A percentile compares a stretch with the other conserved stretches of the same genome.
Evolutionary conservation across 2,888 invertebrate species (phyloP).

Genomic region (Linnaemya vulpina): DNA sequence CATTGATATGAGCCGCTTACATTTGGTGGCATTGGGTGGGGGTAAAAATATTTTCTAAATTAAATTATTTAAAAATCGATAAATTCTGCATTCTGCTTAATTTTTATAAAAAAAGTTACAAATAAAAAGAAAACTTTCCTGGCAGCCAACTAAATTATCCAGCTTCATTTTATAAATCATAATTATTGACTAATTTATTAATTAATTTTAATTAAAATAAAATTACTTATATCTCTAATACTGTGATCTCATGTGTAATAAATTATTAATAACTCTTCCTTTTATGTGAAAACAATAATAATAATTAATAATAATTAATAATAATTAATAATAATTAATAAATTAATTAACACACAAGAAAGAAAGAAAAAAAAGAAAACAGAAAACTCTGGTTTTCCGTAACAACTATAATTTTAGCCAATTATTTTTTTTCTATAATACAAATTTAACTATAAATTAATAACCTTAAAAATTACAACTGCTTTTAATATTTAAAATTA

Average conservation of each 20-base stretch:
- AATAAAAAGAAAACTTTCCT: not conserved
- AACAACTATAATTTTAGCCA: slow-evolving; percentile 63
- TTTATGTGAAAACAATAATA: slow-evolving; percentile 56
- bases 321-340: slow-evolving; percentile 50
- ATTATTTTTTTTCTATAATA: slow-evolving; percentile 58
- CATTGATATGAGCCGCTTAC: no score
- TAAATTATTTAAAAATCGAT: no score
- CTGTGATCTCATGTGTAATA: slow-evolving; percentile 84
- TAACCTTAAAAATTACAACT: slow-evolving; percentile 48
- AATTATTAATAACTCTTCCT: slow-evolving; percentile 75
- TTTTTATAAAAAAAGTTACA: not conserved
- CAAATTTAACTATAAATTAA: slow-evolving; percentile 50
- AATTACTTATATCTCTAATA: slow-evolving; percentile 83
- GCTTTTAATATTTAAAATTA: slow-evolving; percentile 43
- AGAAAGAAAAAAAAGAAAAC: not conserved
- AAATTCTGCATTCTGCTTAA: no score
- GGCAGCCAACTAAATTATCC: slow-evolving; percentile 40
- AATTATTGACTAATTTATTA: slow-evolving; percentile 71
- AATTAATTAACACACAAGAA: slow-evolving; percentile 49
- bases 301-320: slow-evolving; percentile 47
- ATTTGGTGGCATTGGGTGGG: no score
- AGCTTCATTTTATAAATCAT: slow-evolving; percentile 58
- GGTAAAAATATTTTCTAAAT: no score
- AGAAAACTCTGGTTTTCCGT: slow-evolving; percentile 47
- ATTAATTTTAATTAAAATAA: slow-evolving; percentile 68